Base-by-base conservation (phyloP, 2,113 vertebrate species). In the Mystacornis crossleyi region DNA sequence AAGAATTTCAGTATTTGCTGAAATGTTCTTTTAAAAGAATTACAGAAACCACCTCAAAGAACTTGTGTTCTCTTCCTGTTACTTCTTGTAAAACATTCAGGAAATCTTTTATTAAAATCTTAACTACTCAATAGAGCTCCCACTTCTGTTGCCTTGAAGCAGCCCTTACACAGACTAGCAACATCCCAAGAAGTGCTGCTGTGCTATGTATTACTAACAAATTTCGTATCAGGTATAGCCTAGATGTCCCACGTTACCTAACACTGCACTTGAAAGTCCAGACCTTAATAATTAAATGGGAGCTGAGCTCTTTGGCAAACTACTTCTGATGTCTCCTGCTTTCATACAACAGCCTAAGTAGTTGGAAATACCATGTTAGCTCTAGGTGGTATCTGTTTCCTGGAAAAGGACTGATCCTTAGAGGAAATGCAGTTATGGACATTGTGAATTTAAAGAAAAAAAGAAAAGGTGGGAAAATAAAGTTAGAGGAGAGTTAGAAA, bases 1-100 rank as follows among this genome's bases (percentile, higher is more conserved):
- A 60, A 60, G 34, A 60, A 38, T 60, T 60, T 60, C 34, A 60
- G 18, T 8, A 17, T 91, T 75, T 85, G 51, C 45, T 43, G 54
- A 80, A 77, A 54, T 55, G 12, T 12, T 69, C 29, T 77, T 72
- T 50, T 75, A 51, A 62, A 80, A 66, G 31, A 66, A 54, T 42
- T 70, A 47, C 4, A 58, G 72, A 93, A 82, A 80, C 21, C 66
- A 73, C 62, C 64, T 88, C 38, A 72, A 93, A 88, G 70, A 73
- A 58, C 23, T 80, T 80, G 10, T n/a, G 2, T 36, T 82, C 72
- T 86, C 16, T 48, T 67, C 26, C 16, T 77, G 26, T 88, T 75
- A 34, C 26, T 82, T 92, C 28, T 88, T 51, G 38, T 54, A 65
- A 94, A 92, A 53, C 16, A 50, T 77, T 58, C 23, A 73, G 66